Percentiles rank a stretch among this genome's conserved stretches.
Conservation (phyloP, 2,888 invertebrate species). For the Agapetus fuscipes region DNA sequence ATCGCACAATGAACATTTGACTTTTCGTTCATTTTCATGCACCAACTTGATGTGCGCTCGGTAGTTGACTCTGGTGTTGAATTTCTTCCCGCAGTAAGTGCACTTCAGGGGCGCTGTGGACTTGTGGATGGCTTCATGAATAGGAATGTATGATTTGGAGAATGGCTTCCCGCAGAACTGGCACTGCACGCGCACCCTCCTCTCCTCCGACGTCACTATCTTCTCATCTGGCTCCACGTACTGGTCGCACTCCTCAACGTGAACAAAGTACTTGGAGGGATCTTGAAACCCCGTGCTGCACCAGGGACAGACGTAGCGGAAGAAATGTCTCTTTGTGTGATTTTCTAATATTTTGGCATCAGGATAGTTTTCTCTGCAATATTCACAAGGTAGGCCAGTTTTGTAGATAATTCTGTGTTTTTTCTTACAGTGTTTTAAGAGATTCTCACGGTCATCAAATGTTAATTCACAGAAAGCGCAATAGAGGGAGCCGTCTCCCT, state of each 20-base stretch:
- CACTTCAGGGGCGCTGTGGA: slow-evolving; percentile 34
- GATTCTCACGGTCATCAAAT: slow-evolving; percentile 22
- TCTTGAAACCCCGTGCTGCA: slow-evolving; percentile 40
- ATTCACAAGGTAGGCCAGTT: slow-evolving; percentile 37
- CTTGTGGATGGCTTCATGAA: slow-evolving; percentile 41
- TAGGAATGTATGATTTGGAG: slow-evolving; percentile 38
- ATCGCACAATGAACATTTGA: slow-evolving; percentile 42
- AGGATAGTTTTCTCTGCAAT: slow-evolving; percentile 40
- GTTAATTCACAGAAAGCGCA: slow-evolving; percentile 11
- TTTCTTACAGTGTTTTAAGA: slow-evolving; percentile 33
- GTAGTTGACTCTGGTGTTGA: slow-evolving; percentile 39
- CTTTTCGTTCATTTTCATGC: slow-evolving; percentile 38
- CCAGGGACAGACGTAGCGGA: slow-evolving; percentile 37
- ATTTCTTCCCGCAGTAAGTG: slow-evolving; percentile 41
- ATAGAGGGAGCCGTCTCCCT: no score
- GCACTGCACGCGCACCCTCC: slow-evolving; percentile 21
- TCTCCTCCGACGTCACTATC: not conserved
- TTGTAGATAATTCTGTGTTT: slow-evolving; percentile 28
- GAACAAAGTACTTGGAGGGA: slow-evolving; percentile 28
- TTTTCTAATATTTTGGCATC: slow-evolving; percentile 36
- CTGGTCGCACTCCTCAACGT: slow-evolving; percentile 27
- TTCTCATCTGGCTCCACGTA: not conserved
- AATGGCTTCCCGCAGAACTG: slow-evolving; percentile 45
- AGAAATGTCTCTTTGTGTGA: slow-evolving; percentile 38
- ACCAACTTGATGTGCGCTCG: slow-evolving; percentile 42